Conservation (phyloP, 2,797 vertebrate species). For the Halcyon smyrnensis region DNA sequence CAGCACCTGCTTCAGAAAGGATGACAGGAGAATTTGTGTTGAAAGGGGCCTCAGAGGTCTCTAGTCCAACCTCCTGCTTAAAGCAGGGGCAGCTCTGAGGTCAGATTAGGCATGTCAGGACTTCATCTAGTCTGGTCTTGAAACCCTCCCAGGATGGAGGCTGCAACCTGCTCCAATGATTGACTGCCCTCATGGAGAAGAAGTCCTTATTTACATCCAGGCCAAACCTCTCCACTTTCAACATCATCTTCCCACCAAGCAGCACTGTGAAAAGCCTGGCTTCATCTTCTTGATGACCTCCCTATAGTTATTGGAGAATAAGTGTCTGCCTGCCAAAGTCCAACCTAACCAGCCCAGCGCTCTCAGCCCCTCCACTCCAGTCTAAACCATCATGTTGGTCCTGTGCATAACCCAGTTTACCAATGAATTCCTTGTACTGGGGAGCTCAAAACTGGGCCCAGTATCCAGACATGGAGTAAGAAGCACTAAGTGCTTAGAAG, state of each 20-base stretch:
- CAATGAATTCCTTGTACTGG: neutral
- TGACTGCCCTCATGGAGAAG: neutral
- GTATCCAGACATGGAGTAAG: neutral
- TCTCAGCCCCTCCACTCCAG: neutral
- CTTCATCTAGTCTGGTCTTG: neutral
- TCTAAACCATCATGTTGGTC: neutral
- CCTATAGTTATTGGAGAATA: neutral
- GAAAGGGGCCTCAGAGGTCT: neutral
- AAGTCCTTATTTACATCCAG: neutral
- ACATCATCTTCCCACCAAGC: neutral
- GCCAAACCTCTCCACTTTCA: neutral
- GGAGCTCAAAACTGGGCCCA: neutral
- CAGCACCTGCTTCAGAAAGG: constrained; percentile 7
- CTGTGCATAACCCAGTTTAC: neutral
- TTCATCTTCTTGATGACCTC: neutral
- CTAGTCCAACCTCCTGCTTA: neutral
- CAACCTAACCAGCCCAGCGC: neutral
- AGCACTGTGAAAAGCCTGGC: neutral
- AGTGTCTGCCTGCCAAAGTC: neutral
- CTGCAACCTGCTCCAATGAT: neutral
- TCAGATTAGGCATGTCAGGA: neutral
- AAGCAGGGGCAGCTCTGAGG: neutral
- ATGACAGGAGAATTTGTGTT: neutral
- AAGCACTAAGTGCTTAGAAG: neutral
- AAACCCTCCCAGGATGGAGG: neutral